Percentiles rank a stretch among this genome's conserved stretches.
These are phyloP conservation scores for Catagonus wagneri DNA, from an alignment of 2,113 vertebrate genomes.

Conservation along the genomic window DNA sequence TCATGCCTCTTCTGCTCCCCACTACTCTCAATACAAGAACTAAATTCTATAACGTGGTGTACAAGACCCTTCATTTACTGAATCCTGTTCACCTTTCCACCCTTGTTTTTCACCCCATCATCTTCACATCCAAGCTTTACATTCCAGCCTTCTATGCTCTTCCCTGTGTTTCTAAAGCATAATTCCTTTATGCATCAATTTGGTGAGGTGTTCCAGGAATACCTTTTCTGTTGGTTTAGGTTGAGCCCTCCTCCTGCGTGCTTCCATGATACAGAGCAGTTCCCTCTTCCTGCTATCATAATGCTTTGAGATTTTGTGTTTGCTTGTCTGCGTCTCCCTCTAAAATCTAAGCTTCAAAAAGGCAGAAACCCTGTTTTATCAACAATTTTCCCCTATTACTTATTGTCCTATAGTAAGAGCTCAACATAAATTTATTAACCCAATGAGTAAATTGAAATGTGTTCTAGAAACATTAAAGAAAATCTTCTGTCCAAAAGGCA, in stretches of 20 bases:
- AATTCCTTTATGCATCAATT: not conserved
- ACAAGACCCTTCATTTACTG: fast-evolving
- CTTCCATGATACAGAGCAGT: not conserved
- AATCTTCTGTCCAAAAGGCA: not conserved
- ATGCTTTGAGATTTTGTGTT: not conserved
- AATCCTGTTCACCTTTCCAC: not conserved
- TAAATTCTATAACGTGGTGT: not conserved
- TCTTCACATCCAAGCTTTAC: not conserved
- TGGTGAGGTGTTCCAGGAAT: not conserved
- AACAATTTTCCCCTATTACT: not conserved
- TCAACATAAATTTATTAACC: not conserved
- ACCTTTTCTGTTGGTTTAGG: not conserved
- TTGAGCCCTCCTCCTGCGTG: not conserved
- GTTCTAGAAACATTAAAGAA: not conserved
- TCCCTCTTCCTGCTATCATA: not conserved
- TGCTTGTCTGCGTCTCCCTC: not conserved
- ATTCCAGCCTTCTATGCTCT: not conserved
- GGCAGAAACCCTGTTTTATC: not conserved
- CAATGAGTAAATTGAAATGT: not conserved
- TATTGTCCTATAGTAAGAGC: not conserved
- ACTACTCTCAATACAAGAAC: not conserved
- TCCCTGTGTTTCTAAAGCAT: not conserved
- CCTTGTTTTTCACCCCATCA: not conserved
- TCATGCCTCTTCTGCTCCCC: not conserved
- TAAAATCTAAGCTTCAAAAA: not conserved